Percentiles rank a stretch among this genome's conserved stretches.
phyloP scores from a whole-genome alignment of 2,113 vertebrate genomes.

The Otocyon megalotis region DNA sequence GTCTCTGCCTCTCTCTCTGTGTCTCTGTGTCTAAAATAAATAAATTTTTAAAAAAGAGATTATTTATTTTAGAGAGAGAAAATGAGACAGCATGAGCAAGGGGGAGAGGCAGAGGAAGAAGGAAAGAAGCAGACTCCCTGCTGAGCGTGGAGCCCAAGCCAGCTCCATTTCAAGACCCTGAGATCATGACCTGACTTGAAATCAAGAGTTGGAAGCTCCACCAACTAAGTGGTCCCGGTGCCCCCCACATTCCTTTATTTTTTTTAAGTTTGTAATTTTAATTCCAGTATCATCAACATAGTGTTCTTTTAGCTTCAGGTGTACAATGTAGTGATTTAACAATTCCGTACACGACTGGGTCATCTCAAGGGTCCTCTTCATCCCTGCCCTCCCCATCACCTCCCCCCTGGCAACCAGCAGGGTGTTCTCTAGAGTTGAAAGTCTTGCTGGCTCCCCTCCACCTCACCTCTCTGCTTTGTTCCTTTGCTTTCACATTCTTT shows the following conservation, averaged over 20 bases:
- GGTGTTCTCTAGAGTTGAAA: neutral
- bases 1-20: too few relatives aligned
- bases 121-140: neutral
- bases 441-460: neutral
- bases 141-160: neutral
- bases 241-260: neutral
- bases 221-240: neutral
- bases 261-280: neutral
- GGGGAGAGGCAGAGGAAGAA: too few relatives aligned
- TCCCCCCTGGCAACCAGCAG: neutral
- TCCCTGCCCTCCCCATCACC: too few relatives aligned
- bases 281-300: neutral
- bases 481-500: neutral
- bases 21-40: too few relatives aligned
- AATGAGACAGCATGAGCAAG: too few relatives aligned
- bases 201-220: neutral
- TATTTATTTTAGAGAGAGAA: too few relatives aligned
- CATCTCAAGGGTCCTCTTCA: rapidly evolving
- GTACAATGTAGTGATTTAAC: neutral
- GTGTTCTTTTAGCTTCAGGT: neutral
- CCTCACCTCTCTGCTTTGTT: neutral
- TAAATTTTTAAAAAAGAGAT: too few relatives aligned
- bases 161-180: neutral
- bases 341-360: neutral
- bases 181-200: neutral